Base-by-base conservation (phyloP, 1,140 invertebrate genomes). In the Dolichoris vasculosae region DNA sequence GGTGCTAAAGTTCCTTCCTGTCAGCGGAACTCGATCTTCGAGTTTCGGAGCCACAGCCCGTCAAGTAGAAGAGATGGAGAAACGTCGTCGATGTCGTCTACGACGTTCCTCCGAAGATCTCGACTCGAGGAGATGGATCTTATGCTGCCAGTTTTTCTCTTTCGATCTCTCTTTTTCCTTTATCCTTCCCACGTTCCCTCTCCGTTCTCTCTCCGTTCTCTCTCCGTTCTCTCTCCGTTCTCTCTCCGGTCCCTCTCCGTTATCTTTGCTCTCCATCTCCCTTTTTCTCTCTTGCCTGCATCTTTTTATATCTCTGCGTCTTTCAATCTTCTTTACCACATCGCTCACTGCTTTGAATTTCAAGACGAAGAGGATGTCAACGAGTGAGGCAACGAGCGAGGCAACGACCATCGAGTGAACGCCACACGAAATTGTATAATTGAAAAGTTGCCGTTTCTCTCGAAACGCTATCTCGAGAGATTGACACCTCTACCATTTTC, bases 361-460 rank as follows among this genome's bases (percentile, higher is more conserved):
- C 67, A 80, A 85, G 77, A 73, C 26, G 48, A 40, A 6, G n/a
- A 81, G 7, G 35, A 43, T 23, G 15, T n/a, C 23, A 15, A 40
- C 77, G 77, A 6, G 38, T 11, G 40, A 23, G 38, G 40, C n/a
- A n/a, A 13, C 0, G 9, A 23, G 30, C 0, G 46, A 32, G 75
- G 15, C 2, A 51, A 40, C 82, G 40, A 77, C 30, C 83, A 63
- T 59, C 55, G 64, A 78, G 76, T 63, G 63, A 79, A 35, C 77
- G 46, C 43, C 46, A 38, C 55, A n/a, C 78, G 84, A 81, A 85
- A 85, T 85, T 80, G 79, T 82, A 86, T 82, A 86, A 82, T 86
- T 82, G 84, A 86, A 82, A 86, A 83, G 82, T 86, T 84, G 77
- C 82, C 69, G 38, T 78, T 86, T 67, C 79, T 30, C 26, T 13